A percentile compares a stretch with the other conserved stretches of the same genome.
phyloP scores from a whole-genome alignment of 2,888 invertebrate genomes.

The Meteorus colon region DNA sequence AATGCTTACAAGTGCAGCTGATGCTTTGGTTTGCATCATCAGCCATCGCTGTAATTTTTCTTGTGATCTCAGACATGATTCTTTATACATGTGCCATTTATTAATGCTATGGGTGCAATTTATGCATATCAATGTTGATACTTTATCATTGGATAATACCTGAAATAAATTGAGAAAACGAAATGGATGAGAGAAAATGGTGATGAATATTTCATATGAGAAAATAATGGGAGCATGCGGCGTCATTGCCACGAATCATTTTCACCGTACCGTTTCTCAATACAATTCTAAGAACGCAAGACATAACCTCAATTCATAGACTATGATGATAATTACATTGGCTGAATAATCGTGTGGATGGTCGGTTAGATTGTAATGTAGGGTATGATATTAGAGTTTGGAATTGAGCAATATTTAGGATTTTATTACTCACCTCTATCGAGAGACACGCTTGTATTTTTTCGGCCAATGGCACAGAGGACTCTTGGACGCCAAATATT shows the following conservation, averaged over 20 bases:
- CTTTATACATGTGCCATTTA: constrained; percentile 80
- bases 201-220: background rate
- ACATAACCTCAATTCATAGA: constrained; percentile 2
- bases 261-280: background rate
- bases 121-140: constrained; percentile 80
- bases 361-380: background rate
- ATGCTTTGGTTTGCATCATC: constrained; percentile 53
- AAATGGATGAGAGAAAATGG: constrained; percentile 46
- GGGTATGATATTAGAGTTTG: background rate
- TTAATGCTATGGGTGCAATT: constrained; percentile 80
- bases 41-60: constrained; percentile 78
- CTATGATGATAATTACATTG: background rate
- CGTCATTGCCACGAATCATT: constrained; percentile 11
- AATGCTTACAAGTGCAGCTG: constrained; percentile 52
- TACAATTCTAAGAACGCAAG: background rate
- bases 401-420: background rate
- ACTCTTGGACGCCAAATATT: constrained; percentile 76
- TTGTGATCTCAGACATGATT: constrained; percentile 80
- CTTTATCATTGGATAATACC: constrained; percentile 79
- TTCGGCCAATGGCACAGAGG: constrained; percentile 75
- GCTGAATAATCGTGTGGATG: background rate
- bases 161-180: constrained; percentile 72
- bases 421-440: constrained; percentile 76
- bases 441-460: constrained; percentile 81
- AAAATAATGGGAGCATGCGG: constrained; percentile 8